Percentiles rank a stretch among this genome's conserved stretches.
phyloP scores from a whole-genome alignment of 2,888 invertebrate species.

The Ichneumon xanthorius region DNA sequence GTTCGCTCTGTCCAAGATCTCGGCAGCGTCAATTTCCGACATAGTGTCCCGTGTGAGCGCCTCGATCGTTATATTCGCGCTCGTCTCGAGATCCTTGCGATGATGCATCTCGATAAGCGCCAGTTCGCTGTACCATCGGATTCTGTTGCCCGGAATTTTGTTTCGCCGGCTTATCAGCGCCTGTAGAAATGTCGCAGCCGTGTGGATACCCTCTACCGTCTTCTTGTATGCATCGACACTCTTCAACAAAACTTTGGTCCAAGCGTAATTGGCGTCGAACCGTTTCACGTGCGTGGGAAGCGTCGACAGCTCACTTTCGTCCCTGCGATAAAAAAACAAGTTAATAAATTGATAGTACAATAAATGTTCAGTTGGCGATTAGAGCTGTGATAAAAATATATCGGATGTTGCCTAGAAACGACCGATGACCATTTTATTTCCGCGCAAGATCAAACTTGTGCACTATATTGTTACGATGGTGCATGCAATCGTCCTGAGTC shows the following conservation, averaged over 20 bases:
- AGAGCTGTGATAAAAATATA: too few species aligned
- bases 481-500: too few species aligned
- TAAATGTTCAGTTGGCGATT: too few species aligned
- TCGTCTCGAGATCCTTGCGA: slow-evolving; percentile 74
- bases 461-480: too few species aligned
- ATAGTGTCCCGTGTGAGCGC: slow-evolving; percentile 71
- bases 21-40: slow-evolving; percentile 74
- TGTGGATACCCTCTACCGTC: slow-evolving; percentile 59
- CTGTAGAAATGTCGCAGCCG: slow-evolving; percentile 72
- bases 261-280: slow-evolving; percentile 76
- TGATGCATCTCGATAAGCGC: slow-evolving; percentile 79
- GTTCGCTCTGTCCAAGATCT: slow-evolving; percentile 75
- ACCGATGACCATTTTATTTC: too few species aligned
- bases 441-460: too few species aligned
- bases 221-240: slow-evolving; percentile 81
- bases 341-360: not conserved
- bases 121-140: slow-evolving; percentile 79
- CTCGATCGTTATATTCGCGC: slow-evolving; percentile 73
- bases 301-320: slow-evolving; percentile 26
- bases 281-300: slow-evolving; percentile 77
- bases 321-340: slow-evolving; percentile 59
- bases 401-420: too few species aligned
- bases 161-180: slow-evolving; percentile 73
- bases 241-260: slow-evolving; percentile 80
- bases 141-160: slow-evolving; percentile 72